Evolutionary conservation across 1,140 invertebrate species (phyloP), one percentile per base, ranked within the genome.

Genomic region (Bemisia tabaci): DNA sequence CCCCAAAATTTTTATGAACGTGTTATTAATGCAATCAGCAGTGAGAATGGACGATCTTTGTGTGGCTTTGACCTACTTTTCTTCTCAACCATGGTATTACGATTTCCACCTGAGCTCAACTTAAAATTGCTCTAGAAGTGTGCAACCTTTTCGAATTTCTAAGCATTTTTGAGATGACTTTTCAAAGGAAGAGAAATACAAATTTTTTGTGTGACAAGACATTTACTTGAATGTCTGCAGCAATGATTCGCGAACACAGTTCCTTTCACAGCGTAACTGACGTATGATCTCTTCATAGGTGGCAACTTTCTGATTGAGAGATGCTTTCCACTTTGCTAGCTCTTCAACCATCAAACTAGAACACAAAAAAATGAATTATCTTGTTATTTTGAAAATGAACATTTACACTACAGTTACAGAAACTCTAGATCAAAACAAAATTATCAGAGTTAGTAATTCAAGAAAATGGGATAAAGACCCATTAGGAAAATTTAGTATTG

Each of bases 341-440:
- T 95, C 91, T 77, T 95, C 92, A 11, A 92, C 86, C 86, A 94
- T 91, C 64, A 95, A 84, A 75, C 91, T 91, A 71, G 77, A 78
- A 68, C 67, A 71, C n/a, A n/a, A n/a, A n/a, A n/a, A n/a, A n/a
- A n/a, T n/a, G 60, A 73, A 67, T 59, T 33, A 60, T 26, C 24
- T 62, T n/a, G 23, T 22, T 22, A 1, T 24, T 66, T 63, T 21
- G 1, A 66, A 73, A 68, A 62, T n/a, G n/a, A 69, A 25, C 61
- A 62, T 59, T 65, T 66, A 63, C 59, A 59, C 66, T 65, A 24
- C 24, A 24, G 24, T 23, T 63, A 24, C 11, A 58, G 12, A 39
- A 22, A 59, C 25, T 23, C 12, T 59, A 62, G 21, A 9, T 26
- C 22, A 22, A 26, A 22, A 63, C 17, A 59, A 22, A 60, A 5